Base-by-base conservation (phyloP, 2,888 invertebrate genomes). In the Lypha dubia region DNA sequence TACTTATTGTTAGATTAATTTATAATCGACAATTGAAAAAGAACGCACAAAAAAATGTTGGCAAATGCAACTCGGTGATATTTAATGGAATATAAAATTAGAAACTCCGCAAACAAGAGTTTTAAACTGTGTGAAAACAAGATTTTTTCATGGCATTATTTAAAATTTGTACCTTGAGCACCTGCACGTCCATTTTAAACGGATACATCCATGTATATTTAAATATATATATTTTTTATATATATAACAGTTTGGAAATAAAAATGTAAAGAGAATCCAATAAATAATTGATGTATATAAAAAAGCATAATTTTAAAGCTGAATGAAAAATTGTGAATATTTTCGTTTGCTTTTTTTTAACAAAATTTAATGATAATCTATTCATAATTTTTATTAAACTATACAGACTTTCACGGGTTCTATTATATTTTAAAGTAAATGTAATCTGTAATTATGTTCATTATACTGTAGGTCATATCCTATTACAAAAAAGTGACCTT, bases 101-200 rank as follows among this genome's bases (percentile, higher is more conserved):
- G 8, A 49, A 67, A 73, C 73, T 62, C 80, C 80, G 74, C 44
- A 81, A 51, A 62, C 22, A 81, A 81, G 79, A 56, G 13, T 79
- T 75, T 75, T 71, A 8, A 60, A 63, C 49, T 58, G 17, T 60
- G 11, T 70, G 53, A 68, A 80, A 24, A 41, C 24, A 73, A 51
- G 28, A n/a, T 8, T 32, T 73, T 73, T 79, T 80, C 67, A 71
- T 56, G 35, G 60, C 65, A 74, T 79, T 77, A 68, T 67, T 53
- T 85, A 88, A 88, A 68, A 46, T 74, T 49, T 81, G 28, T 92
- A 92, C 92, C 92, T 92, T 92, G 89, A 92, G 92, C 90, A 92
- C 92, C 92, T 92, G 90, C 86, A 82, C 83, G 84, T 91, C 91
- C 91, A 89, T 86, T 82, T 85, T 20, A 71, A 67, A 74, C 53